phyloP scores from a whole-genome alignment of 2,888 invertebrate genomes.

The Spodoptera littoralis region DNA sequence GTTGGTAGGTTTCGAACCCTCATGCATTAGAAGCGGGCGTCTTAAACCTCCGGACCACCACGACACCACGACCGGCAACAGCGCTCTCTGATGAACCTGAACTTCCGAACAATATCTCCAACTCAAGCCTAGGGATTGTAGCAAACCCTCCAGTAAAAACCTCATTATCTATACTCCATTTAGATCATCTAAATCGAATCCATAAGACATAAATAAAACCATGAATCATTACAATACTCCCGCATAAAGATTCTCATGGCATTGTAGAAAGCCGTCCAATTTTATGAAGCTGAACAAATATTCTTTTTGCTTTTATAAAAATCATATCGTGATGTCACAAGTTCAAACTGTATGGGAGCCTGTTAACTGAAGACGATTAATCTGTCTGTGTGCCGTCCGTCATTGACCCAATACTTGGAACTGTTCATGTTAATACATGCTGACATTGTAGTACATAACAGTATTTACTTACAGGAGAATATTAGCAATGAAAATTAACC shows the following conservation, averaged over 20 bases:
- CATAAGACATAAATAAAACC: slow-evolving; percentile 30
- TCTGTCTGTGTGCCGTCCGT: slow-evolving; percentile 46
- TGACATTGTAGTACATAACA: slow-evolving; percentile 32
- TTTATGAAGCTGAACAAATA: slow-evolving; percentile 34
- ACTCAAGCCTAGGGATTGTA: background rate
- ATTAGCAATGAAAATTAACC: slow-evolving; percentile 65
- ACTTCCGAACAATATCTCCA: too few relatives aligned
- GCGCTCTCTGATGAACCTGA: too few relatives aligned
- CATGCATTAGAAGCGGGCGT: too few relatives aligned
- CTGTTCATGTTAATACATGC: slow-evolving; percentile 36
- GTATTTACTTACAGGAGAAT: slow-evolving; percentile 54
- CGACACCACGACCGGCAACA: too few relatives aligned
- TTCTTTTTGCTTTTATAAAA: slow-evolving; percentile 14
- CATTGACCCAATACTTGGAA: slow-evolving; percentile 53
- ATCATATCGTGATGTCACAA: slow-evolving; percentile 34
- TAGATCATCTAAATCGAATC: slow-evolving; percentile 27
- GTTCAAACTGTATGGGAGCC: slow-evolving; percentile 26
- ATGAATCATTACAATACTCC: slow-evolving; percentile 32
- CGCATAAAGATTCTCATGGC: slow-evolving; percentile 22
- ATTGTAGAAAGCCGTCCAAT: slow-evolving; percentile 11
- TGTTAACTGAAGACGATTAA: slow-evolving; percentile 40
- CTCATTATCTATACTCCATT: slow-evolving; percentile 14
- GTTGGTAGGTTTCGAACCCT: too few relatives aligned
- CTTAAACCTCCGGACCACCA: too few relatives aligned
- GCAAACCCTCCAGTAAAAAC: slow-evolving; percentile 1